Evolutionary conservation across 2,797 vertebrate species (phyloP).

Genomic region (Malurus leucopterus): DNA sequence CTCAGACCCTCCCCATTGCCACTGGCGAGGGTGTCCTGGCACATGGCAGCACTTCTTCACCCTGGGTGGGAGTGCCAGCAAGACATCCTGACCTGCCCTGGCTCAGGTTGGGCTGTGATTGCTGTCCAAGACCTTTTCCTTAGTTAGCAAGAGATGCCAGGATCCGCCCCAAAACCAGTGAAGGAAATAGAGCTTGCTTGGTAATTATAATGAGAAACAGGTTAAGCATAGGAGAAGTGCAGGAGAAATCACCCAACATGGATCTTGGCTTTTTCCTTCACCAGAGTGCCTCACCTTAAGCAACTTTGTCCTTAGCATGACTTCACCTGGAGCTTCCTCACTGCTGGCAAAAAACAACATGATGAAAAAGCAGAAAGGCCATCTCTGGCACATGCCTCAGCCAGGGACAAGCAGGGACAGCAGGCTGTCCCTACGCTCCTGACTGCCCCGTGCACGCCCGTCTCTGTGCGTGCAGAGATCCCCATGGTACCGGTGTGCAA

Average conservation of each 20-base stretch:
- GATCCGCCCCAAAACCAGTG: neutral
- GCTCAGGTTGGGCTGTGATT: neutral
- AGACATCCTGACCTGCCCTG: neutral
- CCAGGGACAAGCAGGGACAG: neutral
- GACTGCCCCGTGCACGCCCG: rapidly evolving
- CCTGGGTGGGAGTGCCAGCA: neutral
- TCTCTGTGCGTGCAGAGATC: neutral
- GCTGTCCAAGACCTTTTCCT: neutral
- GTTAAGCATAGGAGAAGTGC: neutral
- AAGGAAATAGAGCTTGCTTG: neutral
- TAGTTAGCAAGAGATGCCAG: neutral
- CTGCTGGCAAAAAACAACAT: neutral
- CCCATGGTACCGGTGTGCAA: neutral
- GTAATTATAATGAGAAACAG: neutral
- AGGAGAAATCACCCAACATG: neutral
- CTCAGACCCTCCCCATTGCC: neutral
- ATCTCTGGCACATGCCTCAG: rapidly evolving
- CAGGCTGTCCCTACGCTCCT: neutral
- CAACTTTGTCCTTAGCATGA: neutral
- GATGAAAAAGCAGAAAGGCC: neutral
- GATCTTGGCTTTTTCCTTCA: neutral
- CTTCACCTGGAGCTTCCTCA: neutral
- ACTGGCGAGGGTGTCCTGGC: rapidly evolving
- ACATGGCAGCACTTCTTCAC: neutral
- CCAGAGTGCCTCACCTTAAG: neutral